phyloP scores from a whole-genome alignment of 2,113 vertebrate genomes.

The Oceanites oceanicus region DNA sequence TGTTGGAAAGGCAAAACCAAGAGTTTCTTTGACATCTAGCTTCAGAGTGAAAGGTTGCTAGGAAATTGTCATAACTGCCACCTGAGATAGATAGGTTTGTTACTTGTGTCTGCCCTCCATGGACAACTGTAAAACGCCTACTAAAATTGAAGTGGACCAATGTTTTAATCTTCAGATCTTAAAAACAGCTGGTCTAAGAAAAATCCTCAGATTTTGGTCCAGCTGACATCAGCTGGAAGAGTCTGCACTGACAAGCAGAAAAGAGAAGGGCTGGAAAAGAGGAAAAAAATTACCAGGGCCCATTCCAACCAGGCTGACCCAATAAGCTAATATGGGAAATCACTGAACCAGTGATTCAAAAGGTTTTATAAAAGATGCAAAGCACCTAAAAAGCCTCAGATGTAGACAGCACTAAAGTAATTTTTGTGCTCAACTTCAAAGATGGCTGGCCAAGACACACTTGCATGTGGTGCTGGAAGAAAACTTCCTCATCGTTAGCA shows the following conservation, averaged over 20 bases:
- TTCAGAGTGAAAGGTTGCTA: not conserved
- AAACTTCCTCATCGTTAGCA: not conserved
- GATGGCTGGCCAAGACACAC: not conserved
- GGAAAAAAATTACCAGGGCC: fast-evolving
- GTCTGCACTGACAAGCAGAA: not conserved
- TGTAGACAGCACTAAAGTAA: fast-evolving
- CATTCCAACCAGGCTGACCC: not conserved
- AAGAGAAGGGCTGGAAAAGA: not conserved
- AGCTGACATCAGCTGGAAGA: not conserved
- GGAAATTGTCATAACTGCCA: not conserved
- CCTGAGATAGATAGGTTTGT: not conserved
- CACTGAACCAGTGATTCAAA: not conserved
- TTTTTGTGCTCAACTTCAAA: not conserved
- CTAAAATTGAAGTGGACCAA: not conserved
- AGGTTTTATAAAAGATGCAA: not conserved
- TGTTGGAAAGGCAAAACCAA: not conserved
- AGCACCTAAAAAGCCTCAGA: not conserved
- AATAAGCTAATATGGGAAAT: not conserved
- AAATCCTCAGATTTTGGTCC: not conserved
- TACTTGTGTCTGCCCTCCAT: not conserved
- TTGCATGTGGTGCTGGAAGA: not conserved
- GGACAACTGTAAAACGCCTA: not conserved
- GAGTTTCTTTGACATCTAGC: not conserved
- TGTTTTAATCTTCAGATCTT: not conserved
- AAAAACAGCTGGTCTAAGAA: not conserved